These are phyloP conservation scores for Drosophila neocordata DNA, from an alignment of 1,140 invertebrate species.

Conservation along the genomic window DNA sequence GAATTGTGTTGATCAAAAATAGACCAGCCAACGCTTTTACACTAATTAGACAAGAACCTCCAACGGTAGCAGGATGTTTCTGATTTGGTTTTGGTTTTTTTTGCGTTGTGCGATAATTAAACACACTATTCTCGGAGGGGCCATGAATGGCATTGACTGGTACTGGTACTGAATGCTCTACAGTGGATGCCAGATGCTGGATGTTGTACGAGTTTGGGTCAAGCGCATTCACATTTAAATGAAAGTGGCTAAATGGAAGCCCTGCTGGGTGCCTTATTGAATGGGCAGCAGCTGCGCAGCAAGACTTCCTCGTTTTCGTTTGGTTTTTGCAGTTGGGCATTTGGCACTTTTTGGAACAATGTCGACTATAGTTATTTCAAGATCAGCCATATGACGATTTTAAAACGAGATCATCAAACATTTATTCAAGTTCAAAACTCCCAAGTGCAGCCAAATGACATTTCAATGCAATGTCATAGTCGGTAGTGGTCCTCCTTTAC, in stretches of 20 bases:
- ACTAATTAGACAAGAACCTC: constrained; percentile 55
- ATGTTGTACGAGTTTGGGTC: constrained; percentile 58
- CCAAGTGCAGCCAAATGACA: constrained; percentile 55
- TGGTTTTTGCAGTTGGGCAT: constrained; percentile 9
- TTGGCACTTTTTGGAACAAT: neutral
- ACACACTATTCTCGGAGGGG: constrained; percentile 43
- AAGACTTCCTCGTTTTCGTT: constrained; percentile 69
- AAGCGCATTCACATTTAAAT: constrained; percentile 75
- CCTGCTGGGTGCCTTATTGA: constrained; percentile 59
- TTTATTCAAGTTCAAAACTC: constrained; percentile 62
- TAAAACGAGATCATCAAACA: neutral
- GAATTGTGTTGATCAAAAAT: constrained; percentile 29
- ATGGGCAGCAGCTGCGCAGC: constrained; percentile 43
- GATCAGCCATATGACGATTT: constrained; percentile 20
- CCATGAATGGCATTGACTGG: constrained; percentile 13
- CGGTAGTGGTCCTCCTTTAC: neutral
- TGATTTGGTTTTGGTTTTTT: constrained; percentile 50
- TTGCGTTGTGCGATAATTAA: constrained; percentile 70
- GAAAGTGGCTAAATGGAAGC: constrained; percentile 58
- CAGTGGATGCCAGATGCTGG: constrained; percentile 12
- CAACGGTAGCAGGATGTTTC: constrained; percentile 65
- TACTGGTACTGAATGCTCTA: constrained; percentile 10
- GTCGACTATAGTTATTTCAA: constrained; percentile 39
- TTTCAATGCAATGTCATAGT: constrained; percentile 25
- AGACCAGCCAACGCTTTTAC: constrained; percentile 1